A percentile compares a stretch with the other conserved stretches of the same genome.
phyloP scores from a whole-genome alignment of 2,113 vertebrate species.

The Neogobius melanostomus region DNA sequence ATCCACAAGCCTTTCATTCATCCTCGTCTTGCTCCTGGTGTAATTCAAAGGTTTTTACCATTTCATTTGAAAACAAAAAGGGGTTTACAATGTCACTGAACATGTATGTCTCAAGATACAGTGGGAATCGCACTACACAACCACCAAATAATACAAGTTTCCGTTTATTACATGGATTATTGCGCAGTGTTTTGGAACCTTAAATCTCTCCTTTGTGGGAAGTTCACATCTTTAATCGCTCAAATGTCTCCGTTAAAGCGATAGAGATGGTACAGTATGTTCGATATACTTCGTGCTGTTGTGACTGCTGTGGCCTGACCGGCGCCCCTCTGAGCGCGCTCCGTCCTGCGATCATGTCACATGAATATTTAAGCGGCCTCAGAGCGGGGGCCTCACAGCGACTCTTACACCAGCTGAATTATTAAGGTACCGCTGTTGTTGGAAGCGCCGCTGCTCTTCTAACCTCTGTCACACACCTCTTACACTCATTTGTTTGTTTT shows the following conservation, averaged over 20 bases:
- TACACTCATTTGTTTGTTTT: neutral
- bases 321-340: slow-evolving; percentile 52
- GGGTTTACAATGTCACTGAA: too few species aligned
- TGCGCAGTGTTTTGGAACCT: too few species aligned
- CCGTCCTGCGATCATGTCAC: slow-evolving; percentile 69
- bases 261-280: neutral
- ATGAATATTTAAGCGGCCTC: slow-evolving; percentile 69
- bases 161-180: too few species aligned
- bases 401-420: slow-evolving; percentile 64
- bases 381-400: slow-evolving; percentile 44
- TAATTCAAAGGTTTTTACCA: too few species aligned
- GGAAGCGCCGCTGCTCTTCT: slow-evolving; percentile 40
- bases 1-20: too few species aligned
- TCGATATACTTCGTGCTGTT: neutral
- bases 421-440: slow-evolving; percentile 64
- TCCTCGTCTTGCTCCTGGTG: too few species aligned
- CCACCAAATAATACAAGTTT: too few species aligned
- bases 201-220: too few species aligned
- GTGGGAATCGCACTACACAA: too few species aligned
- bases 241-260: neutral
- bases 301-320: slow-evolving; percentile 1
- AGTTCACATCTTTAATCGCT: too few species aligned
- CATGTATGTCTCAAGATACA: too few species aligned
- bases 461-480: slow-evolving; percentile 7
- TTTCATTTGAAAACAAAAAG: too few species aligned